Evolutionary conservation across 2,797 vertebrate genomes (phyloP), one percentile per base, ranked within the genome.

Genomic region (Squalus acanthias): DNA sequence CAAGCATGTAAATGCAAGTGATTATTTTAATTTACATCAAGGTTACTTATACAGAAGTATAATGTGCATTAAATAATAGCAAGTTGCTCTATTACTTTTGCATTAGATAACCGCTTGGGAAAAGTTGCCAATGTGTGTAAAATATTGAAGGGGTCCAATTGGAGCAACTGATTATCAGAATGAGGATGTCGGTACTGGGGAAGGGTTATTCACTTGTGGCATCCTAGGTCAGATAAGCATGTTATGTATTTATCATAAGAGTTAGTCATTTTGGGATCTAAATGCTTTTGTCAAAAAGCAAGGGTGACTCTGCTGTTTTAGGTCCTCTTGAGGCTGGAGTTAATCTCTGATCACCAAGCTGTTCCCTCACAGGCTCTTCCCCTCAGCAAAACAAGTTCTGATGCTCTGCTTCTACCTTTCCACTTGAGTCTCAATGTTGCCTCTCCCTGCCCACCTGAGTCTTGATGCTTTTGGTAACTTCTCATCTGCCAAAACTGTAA

Each of bases 1-100:
- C 94, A n/a, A 74, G 26, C 94, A n/a, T 95, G 94, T 74, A 95
- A 95, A 95, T 95, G 12, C 17, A 92, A 65, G 50, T 57, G 94
- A 72, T 12, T 95, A 92, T 95, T 95, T 95, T 57, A 53, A 33
- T 74, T 74, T 74, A 22, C 24, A 74, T 7, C 94, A 74, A n/a
- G 50, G 50, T 76, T 74, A 76, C 94, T 0, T 95, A 29, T 57
- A 53, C n/a, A 95, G 17, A 50, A 29, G 4, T 50, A 26, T 29
- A 72, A 20, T 76, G 8, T 29, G 22, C n/a, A 72, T 95, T 95
- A 53, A 63, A 50, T 94, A 69, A 94, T 72, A 65, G 91, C 33
- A 93, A n/a, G 17, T 67, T 65, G 63, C n/a, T 39, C 10, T 46
- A 69, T 69, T 53, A 20, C 20, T 17, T n/a, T 33, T 93, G 15